These are phyloP conservation scores for Stomatorhinus ivindoensis DNA, from an alignment of 2,113 vertebrate species.

Conservation along the genomic window DNA sequence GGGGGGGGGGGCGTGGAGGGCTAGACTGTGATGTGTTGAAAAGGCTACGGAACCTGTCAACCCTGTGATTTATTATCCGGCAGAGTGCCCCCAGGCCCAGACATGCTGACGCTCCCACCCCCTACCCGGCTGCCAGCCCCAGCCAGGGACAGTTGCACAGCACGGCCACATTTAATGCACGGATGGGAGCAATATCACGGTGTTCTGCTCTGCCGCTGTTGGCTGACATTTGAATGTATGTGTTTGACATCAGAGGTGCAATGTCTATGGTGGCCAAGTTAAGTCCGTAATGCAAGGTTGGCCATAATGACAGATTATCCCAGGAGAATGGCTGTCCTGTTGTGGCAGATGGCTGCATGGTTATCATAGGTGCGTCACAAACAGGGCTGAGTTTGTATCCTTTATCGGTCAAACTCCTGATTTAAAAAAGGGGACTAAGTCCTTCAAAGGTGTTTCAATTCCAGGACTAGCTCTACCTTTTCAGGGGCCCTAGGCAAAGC, in stretches of 20 bases:
- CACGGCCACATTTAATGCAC: constrained; percentile 42
- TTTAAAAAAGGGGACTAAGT: not conserved
- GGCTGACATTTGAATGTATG: constrained; percentile 53
- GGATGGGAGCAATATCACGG: constrained; percentile 44
- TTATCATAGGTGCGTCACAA: not conserved
- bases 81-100: constrained; percentile 32
- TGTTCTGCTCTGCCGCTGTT: constrained; percentile 45
- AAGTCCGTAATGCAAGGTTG: constrained; percentile 38
- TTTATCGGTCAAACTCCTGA: not conserved
- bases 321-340: constrained; percentile 32
- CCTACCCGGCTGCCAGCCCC: not conserved
- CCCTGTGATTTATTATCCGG: constrained; percentile 55
- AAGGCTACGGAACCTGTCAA: constrained; percentile 49
- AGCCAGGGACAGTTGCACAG: constrained; percentile 40
- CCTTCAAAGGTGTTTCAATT: not conserved
- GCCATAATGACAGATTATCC: constrained; percentile 55
- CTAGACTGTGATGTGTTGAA: constrained; percentile 15
- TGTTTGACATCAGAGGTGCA: constrained; percentile 34
- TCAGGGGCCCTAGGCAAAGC: not conserved
- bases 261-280: constrained; percentile 42
- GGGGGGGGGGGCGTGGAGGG: not conserved
- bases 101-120: constrained; percentile 26
- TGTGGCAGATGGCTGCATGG: constrained; percentile 21
- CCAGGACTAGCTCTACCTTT: not conserved
- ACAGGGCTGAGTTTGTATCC: not conserved